A percentile compares a stretch with the other conserved stretches of the same genome.
These are phyloP conservation scores for Leuciscus waleckii DNA, from an alignment of 2,797 vertebrate genomes.

Conservation along the genomic window DNA sequence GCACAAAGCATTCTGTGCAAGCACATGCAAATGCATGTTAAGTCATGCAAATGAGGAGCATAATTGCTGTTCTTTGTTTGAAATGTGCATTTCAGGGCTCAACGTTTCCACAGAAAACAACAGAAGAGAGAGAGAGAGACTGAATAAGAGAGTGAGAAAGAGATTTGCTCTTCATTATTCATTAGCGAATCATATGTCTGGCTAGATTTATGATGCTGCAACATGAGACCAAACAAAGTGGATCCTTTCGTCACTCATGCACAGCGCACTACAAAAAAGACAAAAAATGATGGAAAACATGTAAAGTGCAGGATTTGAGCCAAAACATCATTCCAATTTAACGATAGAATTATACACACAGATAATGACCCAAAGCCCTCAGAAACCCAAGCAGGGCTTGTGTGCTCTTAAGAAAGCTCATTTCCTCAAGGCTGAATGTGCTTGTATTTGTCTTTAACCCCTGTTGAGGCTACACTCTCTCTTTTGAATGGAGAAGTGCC, in stretches of 20 bases:
- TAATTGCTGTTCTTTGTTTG: constrained; percentile 47
- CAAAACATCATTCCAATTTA: constrained; percentile 25
- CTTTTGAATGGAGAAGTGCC: constrained; percentile 57
- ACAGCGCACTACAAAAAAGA: not conserved
- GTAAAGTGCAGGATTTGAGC: constrained; percentile 17
- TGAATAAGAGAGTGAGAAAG: constrained; percentile 13
- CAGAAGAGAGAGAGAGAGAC: constrained; percentile 17
- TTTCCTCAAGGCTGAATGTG: constrained; percentile 32
- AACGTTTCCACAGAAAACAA: constrained; percentile 23
- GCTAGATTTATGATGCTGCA: constrained; percentile 43
- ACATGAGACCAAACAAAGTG: constrained; percentile 39
- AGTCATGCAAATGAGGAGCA: constrained; percentile 51
- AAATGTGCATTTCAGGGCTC: constrained; percentile 31
- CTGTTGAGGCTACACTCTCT: constrained; percentile 64
- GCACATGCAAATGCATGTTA: constrained; percentile 51
- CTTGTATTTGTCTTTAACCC: constrained; percentile 54
- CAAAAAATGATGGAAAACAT: constrained; percentile 5
- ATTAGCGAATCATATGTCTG: constrained; percentile 49
- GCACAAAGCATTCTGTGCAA: constrained; percentile 36
- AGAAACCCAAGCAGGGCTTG: not conserved
- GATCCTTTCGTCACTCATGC: constrained; percentile 29
- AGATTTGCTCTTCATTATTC: constrained; percentile 49
- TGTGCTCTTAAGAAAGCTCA: not conserved
- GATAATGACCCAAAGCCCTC: constrained; percentile 17
- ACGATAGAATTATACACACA: constrained; percentile 17